phyloP scores from a whole-genome alignment of 2,888 invertebrate genomes.

The Prenolepis imparis region DNA sequence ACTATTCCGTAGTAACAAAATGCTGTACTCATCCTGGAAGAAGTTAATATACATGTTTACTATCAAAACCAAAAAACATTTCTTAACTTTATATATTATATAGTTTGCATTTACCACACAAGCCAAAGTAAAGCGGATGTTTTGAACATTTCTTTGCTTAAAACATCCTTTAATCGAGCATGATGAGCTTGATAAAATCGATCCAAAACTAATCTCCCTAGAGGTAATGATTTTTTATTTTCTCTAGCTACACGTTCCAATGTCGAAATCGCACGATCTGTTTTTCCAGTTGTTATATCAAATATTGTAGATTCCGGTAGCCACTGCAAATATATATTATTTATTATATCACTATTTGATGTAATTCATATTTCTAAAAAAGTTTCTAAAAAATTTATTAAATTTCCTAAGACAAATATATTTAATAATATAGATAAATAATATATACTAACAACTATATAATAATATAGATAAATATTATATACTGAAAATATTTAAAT shows the following conservation, averaged over 20 bases:
- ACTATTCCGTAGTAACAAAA: conserved; percentile 98
- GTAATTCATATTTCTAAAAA: conserved; percentile 31
- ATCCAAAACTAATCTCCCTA: conserved; percentile 94
- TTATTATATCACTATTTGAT: conserved; percentile 20
- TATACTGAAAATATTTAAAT: conserved; percentile 77
- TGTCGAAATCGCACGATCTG: conserved; percentile 94
- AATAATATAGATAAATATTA: too few relatives aligned
- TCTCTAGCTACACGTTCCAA: conserved; percentile 95
- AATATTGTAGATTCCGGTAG: conserved; percentile 97
- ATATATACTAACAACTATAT: conserved; percentile 24
- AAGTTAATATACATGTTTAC: neutral
- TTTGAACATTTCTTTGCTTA: conserved; percentile 92
- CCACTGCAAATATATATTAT: conserved; percentile 89
- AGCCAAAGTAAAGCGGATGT: conserved; percentile 97
- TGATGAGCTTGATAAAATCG: conserved; percentile 88
- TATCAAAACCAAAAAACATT: neutral
- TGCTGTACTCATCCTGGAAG: conserved; percentile 94
- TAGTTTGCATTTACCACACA: conserved; percentile 91
- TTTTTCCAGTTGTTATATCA: conserved; percentile 94
- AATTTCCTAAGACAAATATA: neutral
- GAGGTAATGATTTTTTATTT: conserved; percentile 95
- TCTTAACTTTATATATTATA: conserved; percentile 21
- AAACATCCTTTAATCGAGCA: conserved; percentile 91
- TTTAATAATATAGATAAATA: neutral
- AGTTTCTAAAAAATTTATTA: conserved; percentile 10